phyloP scores from a whole-genome alignment of 2,113 vertebrate genomes.

The Anser cygnoides region DNA sequence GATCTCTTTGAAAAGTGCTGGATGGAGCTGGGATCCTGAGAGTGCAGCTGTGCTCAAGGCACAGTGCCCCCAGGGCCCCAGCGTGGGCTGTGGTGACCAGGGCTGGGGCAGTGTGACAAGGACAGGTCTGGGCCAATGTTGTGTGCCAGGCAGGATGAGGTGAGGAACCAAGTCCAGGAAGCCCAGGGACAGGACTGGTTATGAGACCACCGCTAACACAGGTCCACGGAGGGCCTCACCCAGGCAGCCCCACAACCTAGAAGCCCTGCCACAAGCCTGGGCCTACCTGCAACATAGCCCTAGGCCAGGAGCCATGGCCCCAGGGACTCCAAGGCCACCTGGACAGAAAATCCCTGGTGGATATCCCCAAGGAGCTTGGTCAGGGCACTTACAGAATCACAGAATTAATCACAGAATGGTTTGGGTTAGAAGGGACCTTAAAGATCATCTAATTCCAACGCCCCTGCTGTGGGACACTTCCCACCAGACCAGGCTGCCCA shows the following conservation, averaged over 20 bases:
- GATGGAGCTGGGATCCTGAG: neutral
- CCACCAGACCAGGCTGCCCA: too few species aligned
- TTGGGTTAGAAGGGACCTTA: too few species aligned
- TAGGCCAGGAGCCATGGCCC: neutral
- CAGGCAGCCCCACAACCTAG: neutral
- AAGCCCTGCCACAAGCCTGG: neutral
- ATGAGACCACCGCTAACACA: neutral
- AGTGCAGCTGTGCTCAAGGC: too few species aligned
- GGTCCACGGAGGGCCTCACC: neutral
- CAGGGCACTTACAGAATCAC: too few species aligned
- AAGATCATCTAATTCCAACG: too few species aligned
- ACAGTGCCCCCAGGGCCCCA: too few species aligned
- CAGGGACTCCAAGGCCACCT: rapidly evolving
- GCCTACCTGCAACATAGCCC: rapidly evolving
- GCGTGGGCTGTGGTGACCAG: too few species aligned
- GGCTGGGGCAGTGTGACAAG: rapidly evolving
- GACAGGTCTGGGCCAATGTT: too few species aligned
- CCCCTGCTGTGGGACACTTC: too few species aligned
- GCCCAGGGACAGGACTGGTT: neutral
- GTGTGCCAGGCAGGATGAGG: neutral
- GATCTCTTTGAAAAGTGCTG: too few species aligned
- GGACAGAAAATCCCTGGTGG: neutral
- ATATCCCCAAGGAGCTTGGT: too few species aligned
- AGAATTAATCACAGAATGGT: too few species aligned
- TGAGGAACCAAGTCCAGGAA: neutral